Percentiles rank a stretch among this genome's conserved stretches.
phyloP scores from a whole-genome alignment of 1,140 invertebrate genomes.

The Myzus persicae region DNA sequence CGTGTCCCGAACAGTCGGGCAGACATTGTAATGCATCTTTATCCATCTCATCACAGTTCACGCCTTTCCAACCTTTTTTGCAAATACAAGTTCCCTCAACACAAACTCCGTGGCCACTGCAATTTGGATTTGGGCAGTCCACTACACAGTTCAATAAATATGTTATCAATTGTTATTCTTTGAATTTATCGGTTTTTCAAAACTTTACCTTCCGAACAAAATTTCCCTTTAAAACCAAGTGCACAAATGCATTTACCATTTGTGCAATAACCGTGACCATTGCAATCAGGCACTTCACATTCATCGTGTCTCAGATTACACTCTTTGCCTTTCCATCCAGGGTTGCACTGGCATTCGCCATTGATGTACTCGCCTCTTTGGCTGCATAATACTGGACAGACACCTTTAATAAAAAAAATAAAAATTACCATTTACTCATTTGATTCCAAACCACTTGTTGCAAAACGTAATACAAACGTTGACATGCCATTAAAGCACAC shows the following conservation, averaged over 20 bases:
- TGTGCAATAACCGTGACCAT: slow-evolving; percentile 92
- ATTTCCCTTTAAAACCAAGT: slow-evolving; percentile 90
- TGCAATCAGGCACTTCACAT: slow-evolving; percentile 93
- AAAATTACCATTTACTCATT: background rate
- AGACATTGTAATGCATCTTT: slow-evolving; percentile 92
- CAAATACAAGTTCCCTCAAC: slow-evolving; percentile 95
- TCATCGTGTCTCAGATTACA: slow-evolving; percentile 92
- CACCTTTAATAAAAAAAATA: slow-evolving; percentile 69
- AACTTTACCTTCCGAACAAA: slow-evolving; percentile 82
- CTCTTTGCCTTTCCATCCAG: slow-evolving; percentile 96
- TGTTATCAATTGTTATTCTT: background rate
- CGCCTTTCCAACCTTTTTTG: slow-evolving; percentile 95
- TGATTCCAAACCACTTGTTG: too few species aligned
- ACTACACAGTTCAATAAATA: slow-evolving; percentile 67
- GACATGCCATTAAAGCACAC: background rate
- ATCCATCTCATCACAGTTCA: slow-evolving; percentile 90
- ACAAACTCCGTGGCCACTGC: slow-evolving; percentile 94
- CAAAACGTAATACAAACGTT: background rate
- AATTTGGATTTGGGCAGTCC: slow-evolving; percentile 94
- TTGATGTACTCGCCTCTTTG: slow-evolving; percentile 96
- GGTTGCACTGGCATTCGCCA: slow-evolving; percentile 94
- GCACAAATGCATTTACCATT: slow-evolving; percentile 95
- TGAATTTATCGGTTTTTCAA: background rate
- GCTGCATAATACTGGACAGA: slow-evolving; percentile 94
- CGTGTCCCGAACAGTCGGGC: slow-evolving; percentile 92